Conservation (phyloP, 2,888 invertebrate species). For the Scaptodrosophila latifasciaeformis region DNA sequence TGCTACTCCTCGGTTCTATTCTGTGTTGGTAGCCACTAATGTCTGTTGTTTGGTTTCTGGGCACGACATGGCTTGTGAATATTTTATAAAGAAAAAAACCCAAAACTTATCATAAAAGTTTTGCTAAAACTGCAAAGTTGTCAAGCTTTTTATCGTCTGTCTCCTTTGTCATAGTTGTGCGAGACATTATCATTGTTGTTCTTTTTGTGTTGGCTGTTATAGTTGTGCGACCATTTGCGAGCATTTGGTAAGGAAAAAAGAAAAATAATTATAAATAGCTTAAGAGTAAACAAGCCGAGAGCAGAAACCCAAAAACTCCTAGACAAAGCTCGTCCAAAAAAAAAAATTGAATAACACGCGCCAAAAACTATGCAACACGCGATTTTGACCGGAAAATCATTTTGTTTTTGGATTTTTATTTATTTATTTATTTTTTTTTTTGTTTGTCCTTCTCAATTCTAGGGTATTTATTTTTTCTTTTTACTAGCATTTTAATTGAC, state of each 20-base stretch:
- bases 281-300: conserved; percentile 15
- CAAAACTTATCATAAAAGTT: conserved; percentile 61
- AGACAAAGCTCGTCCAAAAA: conserved; percentile 23
- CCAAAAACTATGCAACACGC: conserved; percentile 32
- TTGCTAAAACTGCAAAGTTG: conserved; percentile 49
- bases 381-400: conserved; percentile 9
- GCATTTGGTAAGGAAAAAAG: background rate
- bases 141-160: conserved; percentile 55
- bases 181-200: background rate
- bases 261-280: conserved; percentile 41
- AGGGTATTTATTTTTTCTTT: background rate
- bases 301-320: conserved; percentile 17
- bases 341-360: conserved; percentile 1
- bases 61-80: conserved; percentile 47
- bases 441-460: conserved; percentile 4
- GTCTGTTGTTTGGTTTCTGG: conserved; percentile 59
- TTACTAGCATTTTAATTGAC: conserved; percentile 44
- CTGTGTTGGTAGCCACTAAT: conserved; percentile 41
- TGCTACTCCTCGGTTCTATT: background rate
- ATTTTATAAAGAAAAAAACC: too few species aligned
- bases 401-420: background rate
- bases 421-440: conserved; percentile 21
- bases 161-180: background rate
- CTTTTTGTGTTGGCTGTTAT: background rate
- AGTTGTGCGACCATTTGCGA: background rate